These are phyloP conservation scores for Nomada goodeniana DNA, from an alignment of 2,888 invertebrate species.

Conservation along the genomic window DNA sequence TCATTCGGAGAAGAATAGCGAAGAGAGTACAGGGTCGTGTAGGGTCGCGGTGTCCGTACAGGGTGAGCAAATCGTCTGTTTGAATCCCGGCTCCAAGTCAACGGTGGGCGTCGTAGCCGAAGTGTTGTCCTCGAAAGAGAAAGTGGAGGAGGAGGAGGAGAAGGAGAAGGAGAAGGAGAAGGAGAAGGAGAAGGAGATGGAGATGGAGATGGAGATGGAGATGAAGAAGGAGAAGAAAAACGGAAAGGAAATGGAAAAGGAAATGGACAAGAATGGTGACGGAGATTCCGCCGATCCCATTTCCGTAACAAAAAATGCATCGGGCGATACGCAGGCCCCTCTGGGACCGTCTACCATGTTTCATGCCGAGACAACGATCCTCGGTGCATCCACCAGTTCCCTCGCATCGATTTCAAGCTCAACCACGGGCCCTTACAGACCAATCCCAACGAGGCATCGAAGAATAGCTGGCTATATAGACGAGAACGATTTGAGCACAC, in stretches of 20 bases:
- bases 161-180: no score
- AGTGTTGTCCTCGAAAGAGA: constrained; percentile 28
- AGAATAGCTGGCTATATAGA: constrained; percentile 83
- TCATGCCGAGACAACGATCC: constrained; percentile 85
- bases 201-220: no score
- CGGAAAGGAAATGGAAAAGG: no score
- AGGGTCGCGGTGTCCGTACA: constrained; percentile 79
- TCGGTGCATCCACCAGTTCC: constrained; percentile 86
- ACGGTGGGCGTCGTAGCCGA: constrained; percentile 65
- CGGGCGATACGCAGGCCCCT: constrained; percentile 84
- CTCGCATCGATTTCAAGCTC: constrained; percentile 79
- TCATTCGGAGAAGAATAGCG: constrained; percentile 53
- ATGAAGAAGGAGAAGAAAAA: no score
- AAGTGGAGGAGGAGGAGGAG: background rate
- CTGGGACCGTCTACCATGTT: constrained; percentile 64
- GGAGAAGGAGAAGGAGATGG: no score
- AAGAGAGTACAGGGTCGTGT: background rate
- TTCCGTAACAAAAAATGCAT: constrained; percentile 83
- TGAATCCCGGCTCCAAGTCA: constrained; percentile 72
- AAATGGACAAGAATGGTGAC: no score
- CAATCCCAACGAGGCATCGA: constrained; percentile 80
- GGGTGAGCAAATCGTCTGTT: constrained; percentile 72
- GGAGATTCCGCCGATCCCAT: background rate
- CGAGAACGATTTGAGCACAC: constrained; percentile 89
- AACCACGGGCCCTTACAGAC: constrained; percentile 69